phyloP scores from a whole-genome alignment of 2,797 vertebrate species.

The Coreius guichenoti region DNA sequence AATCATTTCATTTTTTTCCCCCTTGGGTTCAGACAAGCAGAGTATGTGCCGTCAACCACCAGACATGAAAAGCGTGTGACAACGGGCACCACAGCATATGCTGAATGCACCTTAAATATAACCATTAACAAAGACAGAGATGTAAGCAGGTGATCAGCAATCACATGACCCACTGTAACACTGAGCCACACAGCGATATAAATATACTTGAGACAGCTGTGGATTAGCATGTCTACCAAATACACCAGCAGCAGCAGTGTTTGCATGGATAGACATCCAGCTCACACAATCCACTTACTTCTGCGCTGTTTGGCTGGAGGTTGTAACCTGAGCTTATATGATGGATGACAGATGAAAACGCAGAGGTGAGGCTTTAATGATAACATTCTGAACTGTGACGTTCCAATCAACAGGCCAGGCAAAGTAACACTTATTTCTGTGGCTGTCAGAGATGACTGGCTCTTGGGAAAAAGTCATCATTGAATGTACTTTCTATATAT shows the following conservation, averaged over 20 bases:
- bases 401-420: background rate
- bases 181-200: conserved; percentile 20
- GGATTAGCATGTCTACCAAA: conserved; percentile 39
- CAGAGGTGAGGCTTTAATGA: conserved; percentile 49
- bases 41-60: conserved; percentile 39
- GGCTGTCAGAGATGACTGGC: background rate
- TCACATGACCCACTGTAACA: conserved; percentile 22
- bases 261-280: conserved; percentile 26
- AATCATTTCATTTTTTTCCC: background rate
- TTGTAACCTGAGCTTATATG: conserved; percentile 62
- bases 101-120: conserved; percentile 12
- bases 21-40: conserved; percentile 41
- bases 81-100: background rate
- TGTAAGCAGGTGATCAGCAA: conserved; percentile 19
- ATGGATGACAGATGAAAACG: background rate
- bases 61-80: conserved; percentile 14
- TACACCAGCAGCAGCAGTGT: conserved; percentile 8
- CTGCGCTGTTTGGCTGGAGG: conserved; percentile 70
- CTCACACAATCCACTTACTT: conserved; percentile 38
- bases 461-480: background rate
- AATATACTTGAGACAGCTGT: conserved; percentile 44
- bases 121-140: conserved; percentile 17
- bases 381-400: conserved; percentile 1
- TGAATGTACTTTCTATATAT: background rate
- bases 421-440: conserved; percentile 3